phyloP scores from a whole-genome alignment of 2,113 vertebrate species.

The Columbina picui region DNA sequence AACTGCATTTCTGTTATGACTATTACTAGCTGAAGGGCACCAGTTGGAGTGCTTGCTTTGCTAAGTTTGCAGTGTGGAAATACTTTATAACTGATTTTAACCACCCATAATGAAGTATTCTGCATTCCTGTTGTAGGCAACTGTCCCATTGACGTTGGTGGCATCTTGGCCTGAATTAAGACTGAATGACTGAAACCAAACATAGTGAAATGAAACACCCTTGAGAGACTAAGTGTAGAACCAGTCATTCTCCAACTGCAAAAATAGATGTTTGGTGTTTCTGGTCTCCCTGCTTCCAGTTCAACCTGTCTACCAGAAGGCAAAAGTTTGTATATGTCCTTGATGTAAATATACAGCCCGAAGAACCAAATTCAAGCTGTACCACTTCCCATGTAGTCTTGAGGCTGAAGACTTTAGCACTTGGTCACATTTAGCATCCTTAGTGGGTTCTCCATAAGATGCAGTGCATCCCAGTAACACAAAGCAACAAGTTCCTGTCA shows the following conservation, averaged over 20 bases:
- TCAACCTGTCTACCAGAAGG: neutral
- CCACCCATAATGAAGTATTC: neutral
- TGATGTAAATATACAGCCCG: neutral
- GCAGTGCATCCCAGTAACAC: neutral
- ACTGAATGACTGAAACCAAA: neutral
- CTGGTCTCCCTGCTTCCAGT: neutral
- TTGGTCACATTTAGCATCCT: neutral
- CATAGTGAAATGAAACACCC: neutral
- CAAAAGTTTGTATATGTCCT: neutral
- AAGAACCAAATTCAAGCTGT: neutral
- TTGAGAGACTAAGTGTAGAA: neutral
- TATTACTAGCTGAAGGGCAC: neutral
- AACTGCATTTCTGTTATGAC: neutral
- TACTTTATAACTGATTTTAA: neutral
- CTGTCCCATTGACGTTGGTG: neutral
- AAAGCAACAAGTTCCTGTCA: neutral
- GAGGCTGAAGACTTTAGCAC: neutral
- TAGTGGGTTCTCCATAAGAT: neutral
- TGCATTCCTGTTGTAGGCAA: neutral
- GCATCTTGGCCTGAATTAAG: neutral
- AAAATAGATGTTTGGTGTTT: neutral
- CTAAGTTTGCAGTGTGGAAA: conserved; percentile 11
- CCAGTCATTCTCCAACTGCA: neutral
- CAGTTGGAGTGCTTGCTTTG: neutral
- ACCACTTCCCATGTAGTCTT: neutral